Percentiles rank a stretch among this genome's conserved stretches.
Evolutionary conservation across 2,797 vertebrate genomes (phyloP).

Genomic region (Cirrhinus mrigala): DNA sequence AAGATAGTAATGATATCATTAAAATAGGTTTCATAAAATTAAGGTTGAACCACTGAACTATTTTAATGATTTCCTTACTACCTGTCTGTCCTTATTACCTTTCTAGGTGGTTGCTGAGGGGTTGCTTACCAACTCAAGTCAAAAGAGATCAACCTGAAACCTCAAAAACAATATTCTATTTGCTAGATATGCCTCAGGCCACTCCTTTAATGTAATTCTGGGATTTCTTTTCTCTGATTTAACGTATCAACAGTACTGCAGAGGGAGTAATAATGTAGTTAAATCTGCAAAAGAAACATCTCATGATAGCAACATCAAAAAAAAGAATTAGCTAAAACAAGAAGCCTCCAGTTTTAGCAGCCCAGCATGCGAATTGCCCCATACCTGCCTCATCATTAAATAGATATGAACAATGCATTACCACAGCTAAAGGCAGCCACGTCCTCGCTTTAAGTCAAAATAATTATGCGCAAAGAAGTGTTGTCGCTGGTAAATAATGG

Average conservation of each 20-base stretch:
- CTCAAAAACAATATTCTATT: not conserved
- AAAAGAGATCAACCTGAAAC: not conserved
- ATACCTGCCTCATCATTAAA: conserved; percentile 78
- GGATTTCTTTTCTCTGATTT: not conserved
- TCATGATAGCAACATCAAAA: not conserved
- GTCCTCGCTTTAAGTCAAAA: conserved; percentile 74
- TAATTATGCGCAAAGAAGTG: conserved; percentile 55
- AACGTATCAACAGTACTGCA: not conserved
- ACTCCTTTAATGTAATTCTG: not conserved
- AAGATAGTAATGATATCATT: not conserved
- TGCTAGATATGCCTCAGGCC: not conserved
- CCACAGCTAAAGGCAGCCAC: conserved; percentile 63
- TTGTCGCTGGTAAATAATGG: conserved; percentile 69
- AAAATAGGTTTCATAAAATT: not conserved
- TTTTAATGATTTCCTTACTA: no score
- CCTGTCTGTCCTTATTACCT: no score
- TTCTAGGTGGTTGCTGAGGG: no score
- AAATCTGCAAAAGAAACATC: not conserved
- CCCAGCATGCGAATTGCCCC: conserved; percentile 63
- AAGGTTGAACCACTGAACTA: no score
- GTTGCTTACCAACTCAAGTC: no score
- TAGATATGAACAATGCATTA: conserved; percentile 70
- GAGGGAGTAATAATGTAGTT: not conserved
- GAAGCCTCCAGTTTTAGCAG: conserved; percentile 64
- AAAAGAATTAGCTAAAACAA: conserved; percentile 37